Conservation (phyloP, 2,113 vertebrate genomes). For the Lonchura striata region DNA sequence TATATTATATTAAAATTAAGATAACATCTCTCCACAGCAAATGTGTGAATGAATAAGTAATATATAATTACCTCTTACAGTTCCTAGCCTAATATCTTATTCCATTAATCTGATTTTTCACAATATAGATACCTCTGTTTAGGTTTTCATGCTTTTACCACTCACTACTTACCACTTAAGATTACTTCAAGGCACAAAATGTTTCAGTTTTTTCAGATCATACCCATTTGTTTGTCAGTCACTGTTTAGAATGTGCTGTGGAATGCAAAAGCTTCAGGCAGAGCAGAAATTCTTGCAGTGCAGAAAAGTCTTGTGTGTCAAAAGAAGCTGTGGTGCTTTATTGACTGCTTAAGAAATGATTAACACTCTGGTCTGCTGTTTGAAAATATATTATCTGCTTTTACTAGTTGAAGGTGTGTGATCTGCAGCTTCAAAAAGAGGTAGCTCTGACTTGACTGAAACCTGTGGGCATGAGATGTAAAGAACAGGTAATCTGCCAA, state of each 20-base stretch:
- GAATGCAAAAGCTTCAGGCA: background rate
- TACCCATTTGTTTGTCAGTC: background rate
- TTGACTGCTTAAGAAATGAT: background rate
- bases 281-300: background rate
- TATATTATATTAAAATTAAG: background rate
- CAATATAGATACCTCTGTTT: background rate
- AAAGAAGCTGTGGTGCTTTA: background rate
- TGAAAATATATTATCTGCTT: background rate
- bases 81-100: background rate
- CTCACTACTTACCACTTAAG: background rate
- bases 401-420: background rate
- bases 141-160: background rate
- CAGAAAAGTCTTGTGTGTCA: background rate
- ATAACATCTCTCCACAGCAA: background rate
- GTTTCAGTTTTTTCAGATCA: background rate
- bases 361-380: background rate
- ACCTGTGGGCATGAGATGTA: background rate
- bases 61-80: background rate
- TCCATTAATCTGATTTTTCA: background rate
- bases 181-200: background rate
- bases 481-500: background rate
- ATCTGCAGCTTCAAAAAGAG: background rate
- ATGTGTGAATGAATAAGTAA: background rate
- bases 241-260: background rate
- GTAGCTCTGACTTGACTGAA: background rate